Conservation (phyloP, 2,113 vertebrate species). For the Notarius lentiginosus region DNA sequence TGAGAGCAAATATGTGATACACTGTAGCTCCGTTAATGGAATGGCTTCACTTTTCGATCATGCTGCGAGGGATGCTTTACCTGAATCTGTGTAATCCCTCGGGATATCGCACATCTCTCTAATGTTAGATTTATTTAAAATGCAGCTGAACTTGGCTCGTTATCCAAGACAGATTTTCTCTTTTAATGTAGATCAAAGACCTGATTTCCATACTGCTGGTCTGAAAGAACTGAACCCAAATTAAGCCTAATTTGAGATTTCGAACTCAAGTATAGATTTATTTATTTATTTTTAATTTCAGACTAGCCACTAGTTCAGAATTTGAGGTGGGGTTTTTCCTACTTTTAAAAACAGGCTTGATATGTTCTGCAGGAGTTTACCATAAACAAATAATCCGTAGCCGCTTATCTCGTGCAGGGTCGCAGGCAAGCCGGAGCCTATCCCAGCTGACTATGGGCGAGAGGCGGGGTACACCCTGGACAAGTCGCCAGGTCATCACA, state of each 20-base stretch:
- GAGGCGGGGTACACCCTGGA: too few species aligned
- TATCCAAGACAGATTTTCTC: slow-evolving; percentile 28
- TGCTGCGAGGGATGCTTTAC: slow-evolving; percentile 28
- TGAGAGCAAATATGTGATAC: slow-evolving; percentile 17
- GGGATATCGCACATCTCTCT: neutral
- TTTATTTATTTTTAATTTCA: neutral
- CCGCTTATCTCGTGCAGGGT: too few species aligned
- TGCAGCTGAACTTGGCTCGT: neutral
- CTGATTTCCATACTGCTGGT: slow-evolving; percentile 18
- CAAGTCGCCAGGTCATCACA: too few species aligned
- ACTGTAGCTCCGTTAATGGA: slow-evolving; percentile 26
- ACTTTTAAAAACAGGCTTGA: neutral
- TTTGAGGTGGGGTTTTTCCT: neutral
- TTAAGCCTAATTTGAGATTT: slow-evolving; percentile 9
- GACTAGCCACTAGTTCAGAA: neutral
- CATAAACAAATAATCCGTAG: neutral
- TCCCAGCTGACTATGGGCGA: too few species aligned
- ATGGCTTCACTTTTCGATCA: neutral
- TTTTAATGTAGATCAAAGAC: slow-evolving; percentile 21
- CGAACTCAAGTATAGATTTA: neutral
- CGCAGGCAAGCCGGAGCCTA: too few species aligned
- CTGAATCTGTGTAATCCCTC: slow-evolving; percentile 8
- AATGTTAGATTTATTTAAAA: slow-evolving; percentile 17
- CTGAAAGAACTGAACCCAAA: slow-evolving; percentile 14
- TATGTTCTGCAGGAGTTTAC: neutral